phyloP scores from a whole-genome alignment of 2,797 vertebrate species.

The Lithobates pipiens region DNA sequence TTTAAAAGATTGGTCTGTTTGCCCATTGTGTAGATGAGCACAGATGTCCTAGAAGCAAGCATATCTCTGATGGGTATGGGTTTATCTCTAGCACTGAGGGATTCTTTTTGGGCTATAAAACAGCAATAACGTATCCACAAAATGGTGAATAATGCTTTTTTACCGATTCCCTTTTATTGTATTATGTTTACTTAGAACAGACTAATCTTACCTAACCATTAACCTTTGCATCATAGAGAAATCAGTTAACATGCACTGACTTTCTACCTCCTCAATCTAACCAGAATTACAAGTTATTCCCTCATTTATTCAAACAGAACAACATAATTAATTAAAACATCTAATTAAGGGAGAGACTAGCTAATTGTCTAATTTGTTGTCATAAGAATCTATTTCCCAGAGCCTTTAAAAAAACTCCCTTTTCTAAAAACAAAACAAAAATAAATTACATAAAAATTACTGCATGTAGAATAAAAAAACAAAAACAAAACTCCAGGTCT shows the following conservation, averaged over 20 bases:
- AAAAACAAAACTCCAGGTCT: background rate
- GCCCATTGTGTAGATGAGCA: no score
- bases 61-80: no score
- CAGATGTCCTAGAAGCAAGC: no score
- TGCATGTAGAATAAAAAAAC: background rate
- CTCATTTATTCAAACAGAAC: slow-evolving; percentile 24
- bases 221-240: no score
- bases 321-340: slow-evolving; percentile 30
- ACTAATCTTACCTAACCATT: no score
- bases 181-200: no score
- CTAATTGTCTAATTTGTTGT: slow-evolving; percentile 45
- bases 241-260: slow-evolving; percentile 6
- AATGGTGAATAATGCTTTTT: no score
- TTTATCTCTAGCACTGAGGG: no score
- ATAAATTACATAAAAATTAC: slow-evolving; percentile 22
- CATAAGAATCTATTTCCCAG: slow-evolving; percentile 25
- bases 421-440: background rate
- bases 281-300: slow-evolving; percentile 25
- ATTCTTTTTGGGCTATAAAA: no score
- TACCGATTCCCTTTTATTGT: no score
- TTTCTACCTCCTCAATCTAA: slow-evolving; percentile 7
- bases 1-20: no score
- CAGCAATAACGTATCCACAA: no score
- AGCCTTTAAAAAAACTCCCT: background rate
- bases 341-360: slow-evolving; percentile 50